phyloP scores from a whole-genome alignment of 2,888 invertebrate genomes.

The Dusona sp. region DNA sequence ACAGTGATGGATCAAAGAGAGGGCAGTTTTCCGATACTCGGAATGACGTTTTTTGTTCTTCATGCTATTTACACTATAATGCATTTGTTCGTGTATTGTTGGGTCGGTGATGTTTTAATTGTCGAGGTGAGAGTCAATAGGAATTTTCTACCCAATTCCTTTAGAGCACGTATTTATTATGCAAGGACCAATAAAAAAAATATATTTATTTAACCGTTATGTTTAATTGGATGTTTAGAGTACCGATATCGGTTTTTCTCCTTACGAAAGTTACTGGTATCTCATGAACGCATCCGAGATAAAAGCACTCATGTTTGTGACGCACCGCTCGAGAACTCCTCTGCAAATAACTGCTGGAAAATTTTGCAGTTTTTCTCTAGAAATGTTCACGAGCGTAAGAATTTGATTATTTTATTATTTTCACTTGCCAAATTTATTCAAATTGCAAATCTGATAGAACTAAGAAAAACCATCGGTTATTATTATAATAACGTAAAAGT shows the following conservation, averaged over 20 bases:
- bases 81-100: constrained; percentile 75
- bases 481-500: not conserved
- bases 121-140: constrained; percentile 52
- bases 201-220: not conserved
- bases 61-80: constrained; percentile 70
- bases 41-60: constrained; percentile 59
- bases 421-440: not conserved
- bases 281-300: constrained; percentile 67
- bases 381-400: constrained; percentile 75
- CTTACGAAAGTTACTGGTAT: constrained; percentile 76
- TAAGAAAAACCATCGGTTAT: not conserved
- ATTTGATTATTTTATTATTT: not conserved
- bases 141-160: not conserved
- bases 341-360: constrained; percentile 77
- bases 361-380: constrained; percentile 74
- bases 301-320: constrained; percentile 72
- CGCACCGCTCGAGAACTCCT: constrained; percentile 72
- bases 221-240: constrained; percentile 68
- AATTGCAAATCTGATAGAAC: not conserved
- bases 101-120: constrained; percentile 73
- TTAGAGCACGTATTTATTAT: not conserved
- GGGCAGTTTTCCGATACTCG: constrained; percentile 53
- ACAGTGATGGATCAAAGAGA: constrained; percentile 58
- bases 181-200: not conserved
- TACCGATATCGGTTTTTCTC: constrained; percentile 69